Conservation (phyloP, 2,797 vertebrate genomes). For the Peromyscus aztecus region DNA sequence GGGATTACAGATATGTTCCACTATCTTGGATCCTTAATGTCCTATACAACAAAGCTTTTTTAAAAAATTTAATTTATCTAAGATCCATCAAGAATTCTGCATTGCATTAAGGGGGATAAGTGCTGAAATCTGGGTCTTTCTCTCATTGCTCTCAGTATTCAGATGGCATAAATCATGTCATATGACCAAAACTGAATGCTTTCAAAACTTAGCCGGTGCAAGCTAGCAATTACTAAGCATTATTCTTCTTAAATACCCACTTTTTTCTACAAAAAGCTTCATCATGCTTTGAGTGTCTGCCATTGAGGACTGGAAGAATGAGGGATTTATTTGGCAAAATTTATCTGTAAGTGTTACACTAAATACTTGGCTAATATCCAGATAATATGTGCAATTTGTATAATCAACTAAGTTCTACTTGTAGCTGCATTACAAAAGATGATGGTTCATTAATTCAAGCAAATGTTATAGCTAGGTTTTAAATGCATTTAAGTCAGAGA, state of each 20-base stretch:
- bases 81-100: neutral
- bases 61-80: neutral
- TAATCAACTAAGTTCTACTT: slow-evolving; percentile 45
- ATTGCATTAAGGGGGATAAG: neutral
- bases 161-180: slow-evolving; percentile 39
- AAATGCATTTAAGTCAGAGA: slow-evolving; percentile 58
- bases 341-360: neutral
- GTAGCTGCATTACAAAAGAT: slow-evolving; percentile 31
- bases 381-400: slow-evolving; percentile 6
- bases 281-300: slow-evolving; percentile 49
- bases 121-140: slow-evolving; percentile 35
- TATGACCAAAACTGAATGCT: slow-evolving; percentile 18
- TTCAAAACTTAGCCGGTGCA: slow-evolving; percentile 48
- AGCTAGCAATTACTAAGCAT: slow-evolving; percentile 53
- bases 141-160: slow-evolving; percentile 12
- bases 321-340: slow-evolving; percentile 56
- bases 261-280: slow-evolving; percentile 38
- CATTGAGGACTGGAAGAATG: slow-evolving; percentile 44
- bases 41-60: neutral
- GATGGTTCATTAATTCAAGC: slow-evolving; percentile 62
- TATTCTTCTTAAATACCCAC: slow-evolving; percentile 61
- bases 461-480: slow-evolving; percentile 45
- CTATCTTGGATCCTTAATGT: neutral
- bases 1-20: neutral
- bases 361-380: slow-evolving; percentile 53